Conservation (phyloP, 2,113 vertebrate species). For the Tricholaema leucomelas region DNA sequence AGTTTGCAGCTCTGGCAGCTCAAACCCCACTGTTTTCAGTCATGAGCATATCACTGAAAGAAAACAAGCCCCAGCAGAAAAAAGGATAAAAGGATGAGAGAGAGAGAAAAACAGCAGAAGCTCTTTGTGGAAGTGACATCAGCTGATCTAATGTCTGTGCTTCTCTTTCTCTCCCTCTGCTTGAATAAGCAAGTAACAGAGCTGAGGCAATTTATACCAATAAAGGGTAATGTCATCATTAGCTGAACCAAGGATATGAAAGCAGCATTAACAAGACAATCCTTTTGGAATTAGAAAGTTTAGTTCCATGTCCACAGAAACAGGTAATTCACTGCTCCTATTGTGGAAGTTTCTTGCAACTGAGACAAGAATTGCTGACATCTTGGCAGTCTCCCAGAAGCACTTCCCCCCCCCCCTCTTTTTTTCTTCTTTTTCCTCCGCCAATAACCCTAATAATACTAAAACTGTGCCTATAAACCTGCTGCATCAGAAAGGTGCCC, state of each 20-base stretch:
- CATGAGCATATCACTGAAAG: neutral
- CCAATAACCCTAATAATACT: too few species aligned
- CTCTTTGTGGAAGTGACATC: neutral
- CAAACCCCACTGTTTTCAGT: neutral
- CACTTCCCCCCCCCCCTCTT: neutral
- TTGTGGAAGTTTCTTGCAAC: neutral
- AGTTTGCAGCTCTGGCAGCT: neutral
- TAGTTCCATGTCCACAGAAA: neutral
- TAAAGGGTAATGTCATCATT: neutral
- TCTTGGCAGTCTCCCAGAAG: neutral
- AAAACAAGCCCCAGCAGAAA: neutral
- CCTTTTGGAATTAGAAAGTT: neutral
- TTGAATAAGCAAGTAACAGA: neutral
- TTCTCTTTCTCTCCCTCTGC: neutral
- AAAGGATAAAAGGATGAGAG: neutral
- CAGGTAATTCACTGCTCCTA: neutral
- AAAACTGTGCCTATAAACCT: neutral
- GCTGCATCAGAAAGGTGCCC: neutral
- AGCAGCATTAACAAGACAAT: neutral
- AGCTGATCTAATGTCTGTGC: neutral
- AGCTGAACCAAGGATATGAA: neutral
- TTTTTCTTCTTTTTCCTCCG: accelerated
- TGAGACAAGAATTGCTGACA: neutral
- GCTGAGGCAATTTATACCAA: neutral
- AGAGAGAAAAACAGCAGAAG: neutral